These are phyloP conservation scores for Drosophila pectinifera DNA, from an alignment of 1,140 invertebrate species.

Conservation along the genomic window DNA sequence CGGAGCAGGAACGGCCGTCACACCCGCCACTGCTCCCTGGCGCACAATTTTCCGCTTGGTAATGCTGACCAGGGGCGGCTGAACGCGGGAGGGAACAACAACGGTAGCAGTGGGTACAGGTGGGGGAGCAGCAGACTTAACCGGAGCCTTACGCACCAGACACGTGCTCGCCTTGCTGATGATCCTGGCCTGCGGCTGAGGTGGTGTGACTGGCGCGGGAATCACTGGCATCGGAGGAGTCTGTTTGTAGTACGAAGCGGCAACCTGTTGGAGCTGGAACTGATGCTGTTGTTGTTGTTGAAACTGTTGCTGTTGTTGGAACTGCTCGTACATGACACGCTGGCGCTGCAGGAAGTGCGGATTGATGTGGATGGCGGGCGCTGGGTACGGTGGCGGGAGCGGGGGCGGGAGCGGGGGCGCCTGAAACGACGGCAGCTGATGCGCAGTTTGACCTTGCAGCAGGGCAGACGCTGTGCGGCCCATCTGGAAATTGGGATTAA, in stretches of 20 bases:
- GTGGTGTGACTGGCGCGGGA: slow-evolving; percentile 5
- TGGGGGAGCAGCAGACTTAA: not conserved
- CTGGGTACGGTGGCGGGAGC: slow-evolving; percentile 16
- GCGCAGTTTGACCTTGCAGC: slow-evolving; percentile 55
- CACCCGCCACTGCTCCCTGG: slow-evolving; percentile 29
- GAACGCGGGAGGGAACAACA: not conserved
- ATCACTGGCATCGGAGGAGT: not conserved
- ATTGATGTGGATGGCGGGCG: slow-evolving; percentile 71
- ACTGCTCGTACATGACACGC: slow-evolving; percentile 37
- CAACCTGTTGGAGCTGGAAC: slow-evolving; percentile 32
- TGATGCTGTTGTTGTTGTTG: not conserved
- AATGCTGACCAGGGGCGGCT: slow-evolving; percentile 65
- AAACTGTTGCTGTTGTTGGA: slow-evolving; percentile 10
- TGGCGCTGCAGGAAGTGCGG: slow-evolving; percentile 67
- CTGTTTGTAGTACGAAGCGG: slow-evolving; percentile 4
- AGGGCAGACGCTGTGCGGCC: slow-evolving; percentile 15
- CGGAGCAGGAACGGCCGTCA: not conserved
- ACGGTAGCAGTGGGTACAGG: not conserved
- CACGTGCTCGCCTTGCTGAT: slow-evolving; percentile 76
- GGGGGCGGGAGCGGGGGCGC: not conserved
- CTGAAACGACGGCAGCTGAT: slow-evolving; percentile 26
- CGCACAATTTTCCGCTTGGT: slow-evolving; percentile 70
- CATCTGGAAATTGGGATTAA: slow-evolving; percentile 73
- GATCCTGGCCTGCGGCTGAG: slow-evolving; percentile 65
- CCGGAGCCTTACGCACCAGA: slow-evolving; percentile 60